These are phyloP conservation scores for Trematomus bernacchii DNA, from an alignment of 2,797 vertebrate genomes.

Conservation along the genomic window DNA sequence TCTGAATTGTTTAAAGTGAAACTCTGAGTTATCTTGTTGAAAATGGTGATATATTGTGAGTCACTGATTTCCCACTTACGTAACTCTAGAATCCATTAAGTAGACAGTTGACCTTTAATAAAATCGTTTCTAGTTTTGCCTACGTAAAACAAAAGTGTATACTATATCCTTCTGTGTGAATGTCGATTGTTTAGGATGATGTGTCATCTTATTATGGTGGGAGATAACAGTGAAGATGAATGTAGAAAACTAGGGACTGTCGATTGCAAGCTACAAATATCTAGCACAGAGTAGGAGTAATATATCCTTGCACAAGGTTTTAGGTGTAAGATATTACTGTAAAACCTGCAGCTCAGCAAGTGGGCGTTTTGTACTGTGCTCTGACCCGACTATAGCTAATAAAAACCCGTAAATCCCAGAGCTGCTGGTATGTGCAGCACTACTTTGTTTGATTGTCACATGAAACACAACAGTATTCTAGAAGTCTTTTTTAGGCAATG, in stretches of 20 bases:
- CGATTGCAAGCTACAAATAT: slow-evolving; percentile 15
- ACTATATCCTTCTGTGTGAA: neutral
- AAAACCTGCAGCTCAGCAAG: slow-evolving; percentile 35
- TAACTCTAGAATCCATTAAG: neutral
- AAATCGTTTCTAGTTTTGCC: neutral
- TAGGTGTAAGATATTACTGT: slow-evolving; percentile 11
- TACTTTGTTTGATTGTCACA: slow-evolving; percentile 9
- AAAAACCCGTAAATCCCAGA: slow-evolving; percentile 14
- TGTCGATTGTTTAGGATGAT: neutral
- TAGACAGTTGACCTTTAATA: neutral
- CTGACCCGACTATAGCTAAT: slow-evolving; percentile 28
- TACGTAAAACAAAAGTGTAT: neutral
- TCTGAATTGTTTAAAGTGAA: neutral
- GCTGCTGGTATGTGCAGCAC: slow-evolving; percentile 5
- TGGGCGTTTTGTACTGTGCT: slow-evolving; percentile 6
- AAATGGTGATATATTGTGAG: neutral
- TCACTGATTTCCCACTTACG: neutral
- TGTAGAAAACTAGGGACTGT: neutral
- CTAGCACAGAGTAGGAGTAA: neutral
- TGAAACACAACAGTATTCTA: neutral
- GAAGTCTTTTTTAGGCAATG: neutral
- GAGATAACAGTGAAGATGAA: neutral
- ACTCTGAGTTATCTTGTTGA: neutral
- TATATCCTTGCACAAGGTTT: neutral
- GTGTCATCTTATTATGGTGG: neutral